Evolutionary conservation across 2,888 invertebrate genomes (phyloP), one percentile per base, ranked within the genome.

Genomic region (Sesia bembeciformis): DNA sequence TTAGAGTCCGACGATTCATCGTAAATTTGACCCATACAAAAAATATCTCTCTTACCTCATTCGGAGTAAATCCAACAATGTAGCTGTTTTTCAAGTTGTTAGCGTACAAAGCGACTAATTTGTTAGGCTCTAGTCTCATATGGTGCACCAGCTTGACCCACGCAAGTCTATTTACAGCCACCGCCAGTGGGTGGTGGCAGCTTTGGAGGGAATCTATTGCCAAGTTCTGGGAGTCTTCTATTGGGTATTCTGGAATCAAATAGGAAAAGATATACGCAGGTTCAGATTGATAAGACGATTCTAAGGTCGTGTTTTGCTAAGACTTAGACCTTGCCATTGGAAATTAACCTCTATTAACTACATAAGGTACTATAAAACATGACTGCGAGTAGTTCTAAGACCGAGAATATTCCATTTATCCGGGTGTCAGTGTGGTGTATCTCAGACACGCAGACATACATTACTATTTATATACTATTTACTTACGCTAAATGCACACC

Each of bases 121-220:
- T 81, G 55, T 82, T 85, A 0, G 93, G 91, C 53, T 91, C 88
- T 0, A 92, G 80, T 8, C 91, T 84, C 49, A 94, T 82, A 63
- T 91, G 88, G 54, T 90, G 87, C 3, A 91, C 78, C 50, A 94
- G 90, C 58, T 90, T 93, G 52, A 90, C 75, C 97, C 97, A 97
- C 49, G 95, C 84, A 64, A 92, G 88, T 4, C 90, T 84, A 61
- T 91, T 87, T 40, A 90, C 83, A 39, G 84, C 81, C 39, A 90
- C 84, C 46, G 95, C 91, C 46, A 92, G 90, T 2, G 95, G 95
- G 79, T 96, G 94, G 80, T 97, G 96, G 53, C 94, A 91, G 49
- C 94, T 91, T 7, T 94, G 84, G 40, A 98, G 76, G 4, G 93
- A 87, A 56, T 93, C 93, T 55, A 94, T 72, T 0, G 93, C 93